phyloP scores from a whole-genome alignment of 2,888 invertebrate genomes.

The Phengaris alcon region DNA sequence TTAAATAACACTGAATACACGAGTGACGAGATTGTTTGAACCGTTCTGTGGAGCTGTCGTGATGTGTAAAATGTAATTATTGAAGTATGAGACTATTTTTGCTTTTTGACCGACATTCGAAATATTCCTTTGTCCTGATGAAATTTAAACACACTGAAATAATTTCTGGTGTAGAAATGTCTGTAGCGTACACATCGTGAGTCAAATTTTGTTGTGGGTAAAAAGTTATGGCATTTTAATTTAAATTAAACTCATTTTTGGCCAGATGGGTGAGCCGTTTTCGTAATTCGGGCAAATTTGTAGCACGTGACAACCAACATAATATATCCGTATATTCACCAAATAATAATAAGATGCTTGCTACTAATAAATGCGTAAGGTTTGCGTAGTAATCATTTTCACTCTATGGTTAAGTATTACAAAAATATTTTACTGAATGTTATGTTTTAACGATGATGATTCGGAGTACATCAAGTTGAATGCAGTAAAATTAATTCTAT shows the following conservation, averaged over 20 bases:
- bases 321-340: slow-evolving; percentile 36
- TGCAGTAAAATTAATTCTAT: no score
- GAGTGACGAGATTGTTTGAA: not conserved
- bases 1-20: not conserved
- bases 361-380: not conserved
- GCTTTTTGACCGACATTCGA: slow-evolving; percentile 14
- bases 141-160: slow-evolving; percentile 2
- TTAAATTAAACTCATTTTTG: slow-evolving; percentile 68
- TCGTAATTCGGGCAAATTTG: slow-evolving; percentile 54
- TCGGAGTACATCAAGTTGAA: no score
- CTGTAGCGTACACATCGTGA: slow-evolving; percentile 35
- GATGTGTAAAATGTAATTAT: slow-evolving; percentile 6
- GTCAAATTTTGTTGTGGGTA: slow-evolving; percentile 44
- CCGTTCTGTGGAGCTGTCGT: slow-evolving; percentile 1
- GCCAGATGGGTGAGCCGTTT: slow-evolving; percentile 41
- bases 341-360: not conserved
- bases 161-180: slow-evolving; percentile 31
- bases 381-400: not conserved
- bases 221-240: slow-evolving; percentile 72
- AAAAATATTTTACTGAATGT: no score
- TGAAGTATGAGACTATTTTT: not conserved
- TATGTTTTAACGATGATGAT: no score
- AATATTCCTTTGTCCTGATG: slow-evolving; percentile 25
- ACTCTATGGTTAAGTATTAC: not conserved
- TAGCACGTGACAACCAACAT: slow-evolving; percentile 61